Percentiles rank a stretch among this genome's conserved stretches.
Conservation (phyloP, 2,888 invertebrate genomes). For the Uropetala carovei region DNA sequence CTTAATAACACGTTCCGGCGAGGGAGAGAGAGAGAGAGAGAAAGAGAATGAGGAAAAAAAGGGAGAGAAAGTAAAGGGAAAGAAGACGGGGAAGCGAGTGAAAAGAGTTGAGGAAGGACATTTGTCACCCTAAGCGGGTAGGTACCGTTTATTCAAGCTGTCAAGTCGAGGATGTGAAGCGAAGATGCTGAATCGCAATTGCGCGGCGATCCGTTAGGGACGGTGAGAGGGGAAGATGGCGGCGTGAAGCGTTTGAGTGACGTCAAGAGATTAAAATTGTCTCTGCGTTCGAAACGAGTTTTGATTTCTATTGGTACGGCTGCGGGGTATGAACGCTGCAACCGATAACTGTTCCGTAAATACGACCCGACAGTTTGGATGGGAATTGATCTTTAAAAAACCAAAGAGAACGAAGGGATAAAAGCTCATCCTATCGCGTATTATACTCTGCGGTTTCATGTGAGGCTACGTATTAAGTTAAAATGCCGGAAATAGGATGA, state of each 20-base stretch:
- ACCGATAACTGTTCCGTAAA: too few relatives aligned
- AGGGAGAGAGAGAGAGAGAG: not conserved
- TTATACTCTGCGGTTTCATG: too few relatives aligned
- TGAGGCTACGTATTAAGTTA: too few relatives aligned
- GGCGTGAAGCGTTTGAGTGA: not conserved
- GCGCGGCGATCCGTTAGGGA: slow-evolving; percentile 2
- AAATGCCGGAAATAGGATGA: too few relatives aligned
- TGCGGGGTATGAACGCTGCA: too few relatives aligned
- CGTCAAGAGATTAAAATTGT: slow-evolving; percentile 14
- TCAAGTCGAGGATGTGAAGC: not conserved
- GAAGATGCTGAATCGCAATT: slow-evolving; percentile 28
- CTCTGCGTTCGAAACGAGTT: not conserved
- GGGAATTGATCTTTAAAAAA: too few relatives aligned
- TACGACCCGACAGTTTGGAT: too few relatives aligned
- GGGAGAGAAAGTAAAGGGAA: too few relatives aligned
- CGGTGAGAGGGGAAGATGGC: not conserved
- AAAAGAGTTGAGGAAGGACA: not conserved
- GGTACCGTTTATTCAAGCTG: slow-evolving; percentile 35
- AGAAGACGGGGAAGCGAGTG: not conserved
- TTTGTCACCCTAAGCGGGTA: not conserved
- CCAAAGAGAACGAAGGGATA: too few relatives aligned
- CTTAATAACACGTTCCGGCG: not conserved
- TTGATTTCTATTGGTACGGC: not conserved
- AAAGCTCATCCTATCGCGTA: too few relatives aligned
- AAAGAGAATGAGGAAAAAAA: not conserved